A percentile compares a stretch with the other conserved stretches of the same genome.
These are phyloP conservation scores for Myotis pilosus DNA, from an alignment of 2,797 vertebrate genomes.

Conservation along the genomic window DNA sequence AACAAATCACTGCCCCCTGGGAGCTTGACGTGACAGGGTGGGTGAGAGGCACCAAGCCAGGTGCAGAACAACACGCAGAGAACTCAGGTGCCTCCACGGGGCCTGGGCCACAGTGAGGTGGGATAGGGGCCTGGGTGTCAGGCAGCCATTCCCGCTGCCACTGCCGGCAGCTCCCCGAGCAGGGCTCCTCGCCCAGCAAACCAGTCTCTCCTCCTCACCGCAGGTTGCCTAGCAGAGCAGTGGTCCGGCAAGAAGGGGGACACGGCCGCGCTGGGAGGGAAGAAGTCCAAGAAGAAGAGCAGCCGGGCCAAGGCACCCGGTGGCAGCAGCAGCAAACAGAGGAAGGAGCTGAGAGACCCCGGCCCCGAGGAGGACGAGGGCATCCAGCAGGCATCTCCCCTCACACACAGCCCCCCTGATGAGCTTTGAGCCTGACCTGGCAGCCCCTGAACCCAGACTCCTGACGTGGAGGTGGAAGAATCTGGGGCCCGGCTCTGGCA, in stretches of 20 bases:
- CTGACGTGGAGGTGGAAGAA: neutral
- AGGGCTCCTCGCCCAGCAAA: neutral
- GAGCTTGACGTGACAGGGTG: neutral
- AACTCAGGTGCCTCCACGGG: too few relatives aligned
- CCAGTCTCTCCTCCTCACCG: neutral
- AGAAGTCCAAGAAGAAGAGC: slow-evolving; percentile 88
- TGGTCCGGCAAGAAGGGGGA: slow-evolving; percentile 91
- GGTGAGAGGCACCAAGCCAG: neutral
- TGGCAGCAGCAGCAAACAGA: slow-evolving; percentile 54
- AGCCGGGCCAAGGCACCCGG: slow-evolving; percentile 74
- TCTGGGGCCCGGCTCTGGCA: rapidly evolving
- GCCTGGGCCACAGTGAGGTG: neutral
- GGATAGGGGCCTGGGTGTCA: rapidly evolving
- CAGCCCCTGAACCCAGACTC: neutral
- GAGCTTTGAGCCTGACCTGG: slow-evolving; percentile 78
- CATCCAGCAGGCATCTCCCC: slow-evolving; percentile 85
- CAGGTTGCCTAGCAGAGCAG: slow-evolving; percentile 90
- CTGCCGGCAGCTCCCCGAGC: neutral
- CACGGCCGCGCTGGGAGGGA: slow-evolving; percentile 83
- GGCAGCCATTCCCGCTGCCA: rapidly evolving
- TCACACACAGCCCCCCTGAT: slow-evolving; percentile 82
- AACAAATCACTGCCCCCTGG: neutral
- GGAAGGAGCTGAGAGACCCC: slow-evolving; percentile 74
- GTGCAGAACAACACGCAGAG: neutral
- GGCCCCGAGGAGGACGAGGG: slow-evolving; percentile 81